phyloP scores from a whole-genome alignment of 2,797 vertebrate genomes.

The Siniperca scherzeri region DNA sequence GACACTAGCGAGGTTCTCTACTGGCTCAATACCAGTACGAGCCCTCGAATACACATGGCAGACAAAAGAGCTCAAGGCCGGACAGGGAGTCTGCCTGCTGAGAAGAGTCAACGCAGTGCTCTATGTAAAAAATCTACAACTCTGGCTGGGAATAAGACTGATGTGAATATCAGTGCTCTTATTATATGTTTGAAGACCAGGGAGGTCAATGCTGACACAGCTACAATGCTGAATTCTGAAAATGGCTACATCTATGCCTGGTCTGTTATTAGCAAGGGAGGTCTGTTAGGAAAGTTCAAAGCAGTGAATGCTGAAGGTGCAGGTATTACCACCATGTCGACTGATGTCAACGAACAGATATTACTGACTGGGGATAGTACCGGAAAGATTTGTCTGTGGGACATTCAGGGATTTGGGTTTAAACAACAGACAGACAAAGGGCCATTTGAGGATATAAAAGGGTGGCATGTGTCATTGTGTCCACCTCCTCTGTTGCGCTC shows the following conservation, averaged over 20 bases:
- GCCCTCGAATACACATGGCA: not conserved
- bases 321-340: slow-evolving; percentile 6
- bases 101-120: too few relatives aligned
- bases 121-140: not conserved
- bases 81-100: not conserved
- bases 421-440: not conserved
- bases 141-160: fast-evolving
- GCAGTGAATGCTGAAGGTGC: not conserved
- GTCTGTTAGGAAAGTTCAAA: slow-evolving; percentile 19
- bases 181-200: not conserved
- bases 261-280: not conserved
- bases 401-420: not conserved
- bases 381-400: slow-evolving; percentile 19
- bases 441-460: not conserved
- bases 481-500: slow-evolving; percentile 20
- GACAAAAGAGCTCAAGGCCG: not conserved
- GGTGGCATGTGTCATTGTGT: not conserved
- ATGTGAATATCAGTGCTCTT: too few relatives aligned
- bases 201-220: not conserved
- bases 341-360: not conserved
- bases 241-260: slow-evolving; percentile 15
- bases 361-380: slow-evolving; percentile 10
- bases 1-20: not conserved
- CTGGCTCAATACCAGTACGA: not conserved
- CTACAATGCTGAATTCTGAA: not conserved